Conservation (phyloP, 2,888 invertebrate genomes). For the Poecilobothrus nobilitatus region DNA sequence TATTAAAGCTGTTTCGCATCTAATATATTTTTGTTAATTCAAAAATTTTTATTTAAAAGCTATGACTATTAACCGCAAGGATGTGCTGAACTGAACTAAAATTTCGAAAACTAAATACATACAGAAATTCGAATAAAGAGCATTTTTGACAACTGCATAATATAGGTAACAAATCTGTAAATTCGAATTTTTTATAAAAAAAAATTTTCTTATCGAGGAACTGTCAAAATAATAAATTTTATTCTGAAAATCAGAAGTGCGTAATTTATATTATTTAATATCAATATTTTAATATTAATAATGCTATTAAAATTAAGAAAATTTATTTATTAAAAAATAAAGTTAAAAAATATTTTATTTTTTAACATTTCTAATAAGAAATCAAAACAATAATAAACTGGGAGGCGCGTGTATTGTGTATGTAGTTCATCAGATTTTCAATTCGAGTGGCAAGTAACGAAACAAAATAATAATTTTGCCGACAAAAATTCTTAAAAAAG, state of each 20-base stretch:
- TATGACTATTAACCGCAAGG: too few relatives aligned
- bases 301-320: neutral
- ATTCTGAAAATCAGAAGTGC: constrained; percentile 1
- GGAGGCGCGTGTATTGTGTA: neutral
- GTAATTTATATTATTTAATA: constrained; percentile 1
- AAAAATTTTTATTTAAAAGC: too few relatives aligned
- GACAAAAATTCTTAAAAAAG: neutral
- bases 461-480: neutral
- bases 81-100: too few relatives aligned
- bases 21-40: too few relatives aligned
- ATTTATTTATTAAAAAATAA: neutral
- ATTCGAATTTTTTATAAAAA: neutral
- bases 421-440: neutral
- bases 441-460: neutral
- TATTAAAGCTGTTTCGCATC: too few relatives aligned
- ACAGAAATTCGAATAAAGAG: too few relatives aligned
- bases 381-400: neutral
- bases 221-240: constrained; percentile 3
- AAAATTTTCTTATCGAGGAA: neutral
- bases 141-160: neutral
- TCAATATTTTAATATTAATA: neutral
- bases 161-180: neutral
- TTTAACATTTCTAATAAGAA: neutral
- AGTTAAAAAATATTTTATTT: neutral
- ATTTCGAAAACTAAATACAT: too few relatives aligned